Conservation (phyloP, 2,113 vertebrate genomes). For the Talpa occidentalis region DNA sequence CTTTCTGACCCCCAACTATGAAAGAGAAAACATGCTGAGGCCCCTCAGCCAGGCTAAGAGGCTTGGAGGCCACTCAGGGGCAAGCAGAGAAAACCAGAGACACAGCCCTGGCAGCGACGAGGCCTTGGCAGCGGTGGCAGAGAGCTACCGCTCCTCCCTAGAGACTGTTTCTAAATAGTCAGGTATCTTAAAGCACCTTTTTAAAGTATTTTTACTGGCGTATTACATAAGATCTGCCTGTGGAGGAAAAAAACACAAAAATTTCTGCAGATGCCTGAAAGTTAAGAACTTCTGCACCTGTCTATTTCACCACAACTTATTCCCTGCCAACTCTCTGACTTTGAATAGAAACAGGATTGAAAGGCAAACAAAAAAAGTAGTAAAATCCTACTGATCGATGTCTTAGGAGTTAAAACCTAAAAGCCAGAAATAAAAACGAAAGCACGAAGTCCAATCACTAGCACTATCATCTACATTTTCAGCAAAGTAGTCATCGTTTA, state of each 20-base stretch:
- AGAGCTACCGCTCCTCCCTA: background rate
- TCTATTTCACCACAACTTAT: background rate
- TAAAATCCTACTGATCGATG: background rate
- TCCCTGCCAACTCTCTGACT: background rate
- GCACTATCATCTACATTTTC: background rate
- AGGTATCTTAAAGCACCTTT: background rate
- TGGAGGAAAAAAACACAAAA: background rate
- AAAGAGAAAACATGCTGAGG: background rate
- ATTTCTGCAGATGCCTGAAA: background rate
- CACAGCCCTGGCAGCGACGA: background rate
- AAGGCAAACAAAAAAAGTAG: constrained; percentile 21
- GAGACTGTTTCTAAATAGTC: background rate
- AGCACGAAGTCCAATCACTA: background rate
- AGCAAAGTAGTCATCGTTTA: constrained; percentile 37
- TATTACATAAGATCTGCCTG: background rate
- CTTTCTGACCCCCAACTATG: background rate
- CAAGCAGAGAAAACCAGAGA: background rate
- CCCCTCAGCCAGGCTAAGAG: background rate
- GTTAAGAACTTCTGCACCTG: background rate
- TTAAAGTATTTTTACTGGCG: background rate
- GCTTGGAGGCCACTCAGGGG: background rate
- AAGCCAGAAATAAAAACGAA: constrained; percentile 29
- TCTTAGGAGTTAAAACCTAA: background rate
- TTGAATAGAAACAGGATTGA: constrained; percentile 26
- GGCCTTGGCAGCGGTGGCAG: background rate